Conservation (phyloP, 2,888 invertebrate genomes). For the Deroplatys truncata region DNA sequence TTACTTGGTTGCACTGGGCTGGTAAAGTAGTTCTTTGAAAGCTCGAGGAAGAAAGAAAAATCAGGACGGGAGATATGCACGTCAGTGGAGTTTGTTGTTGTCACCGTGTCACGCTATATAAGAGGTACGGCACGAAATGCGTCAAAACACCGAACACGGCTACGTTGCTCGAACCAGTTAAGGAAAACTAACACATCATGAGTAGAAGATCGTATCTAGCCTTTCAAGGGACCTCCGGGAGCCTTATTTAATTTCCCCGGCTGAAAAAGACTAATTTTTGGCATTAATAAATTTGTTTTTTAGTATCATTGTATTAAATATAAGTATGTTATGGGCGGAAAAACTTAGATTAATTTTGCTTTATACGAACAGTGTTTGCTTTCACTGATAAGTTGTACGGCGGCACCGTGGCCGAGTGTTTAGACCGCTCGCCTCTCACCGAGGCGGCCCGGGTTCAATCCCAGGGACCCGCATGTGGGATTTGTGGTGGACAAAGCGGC, state of each 20-base stretch:
- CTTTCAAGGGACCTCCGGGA: not conserved
- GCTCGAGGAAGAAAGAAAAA: not conserved
- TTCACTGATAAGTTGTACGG: too few relatives aligned
- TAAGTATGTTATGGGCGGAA: too few relatives aligned
- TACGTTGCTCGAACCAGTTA: not conserved
- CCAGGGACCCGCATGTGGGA: too few relatives aligned
- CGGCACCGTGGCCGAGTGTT: too few relatives aligned
- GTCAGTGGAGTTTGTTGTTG: not conserved
- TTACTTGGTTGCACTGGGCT: not conserved
- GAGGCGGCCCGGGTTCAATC: too few relatives aligned
- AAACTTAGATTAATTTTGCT: too few relatives aligned
- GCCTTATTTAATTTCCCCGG: not conserved
- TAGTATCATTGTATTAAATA: too few relatives aligned
- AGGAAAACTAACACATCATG: not conserved
- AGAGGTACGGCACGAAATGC: not conserved
- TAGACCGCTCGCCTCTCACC: too few relatives aligned
- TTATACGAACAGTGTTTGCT: too few relatives aligned
- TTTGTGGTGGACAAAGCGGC: too few relatives aligned
- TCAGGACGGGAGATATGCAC: not conserved
- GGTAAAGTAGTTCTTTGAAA: not conserved
- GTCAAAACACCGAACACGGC: not conserved
- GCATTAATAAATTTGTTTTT: too few relatives aligned
- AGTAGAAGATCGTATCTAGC: not conserved
- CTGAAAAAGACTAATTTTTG: not conserved
- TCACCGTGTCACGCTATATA: not conserved